phyloP scores from a whole-genome alignment of 2,888 invertebrate species.

The Gnatocerus cornutus region DNA sequence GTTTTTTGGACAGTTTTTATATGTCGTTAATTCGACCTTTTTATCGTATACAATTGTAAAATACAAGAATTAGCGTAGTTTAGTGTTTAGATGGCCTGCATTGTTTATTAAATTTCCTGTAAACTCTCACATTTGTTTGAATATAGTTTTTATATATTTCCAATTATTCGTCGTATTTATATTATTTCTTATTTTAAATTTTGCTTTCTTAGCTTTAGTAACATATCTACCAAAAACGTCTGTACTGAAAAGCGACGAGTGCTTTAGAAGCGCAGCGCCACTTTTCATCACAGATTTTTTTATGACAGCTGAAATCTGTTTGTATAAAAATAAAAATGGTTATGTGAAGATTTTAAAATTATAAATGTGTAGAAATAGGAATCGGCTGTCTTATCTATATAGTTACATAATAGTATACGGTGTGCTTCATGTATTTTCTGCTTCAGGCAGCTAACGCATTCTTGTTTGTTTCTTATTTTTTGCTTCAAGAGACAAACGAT shows the following conservation, averaged over 20 bases:
- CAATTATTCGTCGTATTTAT: conserved; percentile 50
- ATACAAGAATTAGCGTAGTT: conserved; percentile 68
- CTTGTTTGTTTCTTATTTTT: conserved; percentile 52
- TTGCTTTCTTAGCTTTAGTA: conserved; percentile 50
- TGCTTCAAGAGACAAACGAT: conserved; percentile 43
- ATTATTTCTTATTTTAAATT: conserved; percentile 41
- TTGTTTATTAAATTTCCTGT: conserved; percentile 48
- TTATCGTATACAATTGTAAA: conserved; percentile 71
- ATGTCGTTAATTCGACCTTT: conserved; percentile 69
- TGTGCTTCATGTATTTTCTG: conserved; percentile 66
- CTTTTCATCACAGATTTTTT: conserved; percentile 20
- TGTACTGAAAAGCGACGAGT: conserved; percentile 10
- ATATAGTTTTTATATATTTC: conserved; percentile 46
- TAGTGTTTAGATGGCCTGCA: conserved; percentile 62
- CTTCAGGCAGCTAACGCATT: conserved; percentile 59
- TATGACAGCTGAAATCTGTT: conserved; percentile 35
- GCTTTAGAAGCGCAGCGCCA: conserved; percentile 22
- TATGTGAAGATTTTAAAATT: conserved; percentile 55
- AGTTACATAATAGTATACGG: conserved; percentile 60
- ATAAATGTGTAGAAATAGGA: conserved; percentile 62
- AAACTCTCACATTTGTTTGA: conserved; percentile 46
- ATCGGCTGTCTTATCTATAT: conserved; percentile 57
- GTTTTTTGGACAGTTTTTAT: conserved; percentile 69
- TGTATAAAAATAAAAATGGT: conserved; percentile 52
- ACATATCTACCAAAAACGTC: conserved; percentile 48